Conservation (phyloP, 2,888 invertebrate genomes). For the Drosophila peninsularis region DNA sequence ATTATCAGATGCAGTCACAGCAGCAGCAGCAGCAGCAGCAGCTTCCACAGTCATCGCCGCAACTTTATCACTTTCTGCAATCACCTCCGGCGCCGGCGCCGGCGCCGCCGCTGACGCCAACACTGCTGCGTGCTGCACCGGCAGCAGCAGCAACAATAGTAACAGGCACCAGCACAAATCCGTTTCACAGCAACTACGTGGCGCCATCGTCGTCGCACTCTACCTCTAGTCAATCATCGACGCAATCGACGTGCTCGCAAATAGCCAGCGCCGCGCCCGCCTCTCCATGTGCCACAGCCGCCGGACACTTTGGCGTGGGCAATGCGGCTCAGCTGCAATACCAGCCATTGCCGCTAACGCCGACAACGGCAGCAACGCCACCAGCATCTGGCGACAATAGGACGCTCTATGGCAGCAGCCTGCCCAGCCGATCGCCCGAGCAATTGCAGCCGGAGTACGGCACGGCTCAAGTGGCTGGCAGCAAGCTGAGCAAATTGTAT, state of each 20-base stretch:
- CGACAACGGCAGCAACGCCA: slow-evolving; percentile 30
- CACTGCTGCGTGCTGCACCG: slow-evolving; percentile 54
- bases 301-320: slow-evolving; percentile 67
- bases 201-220: slow-evolving; percentile 80
- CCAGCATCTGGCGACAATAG: slow-evolving; percentile 13
- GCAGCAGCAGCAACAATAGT: neutral
- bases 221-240: slow-evolving; percentile 83
- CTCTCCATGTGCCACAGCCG: slow-evolving; percentile 34
- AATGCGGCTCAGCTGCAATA: slow-evolving; percentile 74
- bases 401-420: slow-evolving; percentile 17
- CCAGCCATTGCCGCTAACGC: slow-evolving; percentile 77
- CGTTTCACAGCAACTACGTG: slow-evolving; percentile 82
- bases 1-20: slow-evolving; percentile 13
- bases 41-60: slow-evolving; percentile 18
- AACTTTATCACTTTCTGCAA: slow-evolving; percentile 26
- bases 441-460: slow-evolving; percentile 30
- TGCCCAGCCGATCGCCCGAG: slow-evolving; percentile 30
- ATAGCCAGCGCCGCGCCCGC: slow-evolving; percentile 45
- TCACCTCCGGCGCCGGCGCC: slow-evolving; percentile 5
- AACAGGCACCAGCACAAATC: slow-evolving; percentile 76
- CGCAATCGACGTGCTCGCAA: slow-evolving; percentile 77
- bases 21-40: slow-evolving; percentile 4
- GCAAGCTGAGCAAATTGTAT: slow-evolving; percentile 69
- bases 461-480: slow-evolving; percentile 34
- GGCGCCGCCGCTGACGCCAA: slow-evolving; percentile 30